Base-by-base conservation (phyloP, 2,888 invertebrate species). In the Tetramorium bicarinatum region DNA sequence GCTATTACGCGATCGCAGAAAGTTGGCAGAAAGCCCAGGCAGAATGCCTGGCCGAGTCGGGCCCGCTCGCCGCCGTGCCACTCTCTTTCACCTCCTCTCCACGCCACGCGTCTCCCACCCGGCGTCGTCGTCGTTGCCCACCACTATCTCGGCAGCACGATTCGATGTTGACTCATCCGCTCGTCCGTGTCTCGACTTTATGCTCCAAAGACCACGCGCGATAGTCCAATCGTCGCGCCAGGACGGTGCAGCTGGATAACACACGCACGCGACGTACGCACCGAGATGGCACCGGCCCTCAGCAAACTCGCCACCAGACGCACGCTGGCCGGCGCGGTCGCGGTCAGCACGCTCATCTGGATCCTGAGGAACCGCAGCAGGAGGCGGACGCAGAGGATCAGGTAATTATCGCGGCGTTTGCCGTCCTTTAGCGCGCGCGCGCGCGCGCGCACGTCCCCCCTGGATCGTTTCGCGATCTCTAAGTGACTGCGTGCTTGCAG, bases 241-340 rank as follows among this genome's bases (percentile, higher is more conserved):
- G 41, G 41, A 67, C 54, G 54, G 77, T 66, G 76, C 52, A 64
- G 25, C 25, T 64, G 29, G 29, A 3, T 54, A 66, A 52, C 38
- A 9, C 34, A 29, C 11, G 18, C 9, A 29, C 41, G 49, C 15
- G n/a, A 34, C n/a, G 15, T 18, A 3, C 34, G 34, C 15, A 89
- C 13, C 41, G 76, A 82, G 84, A 97, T 97, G 97, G 97, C 97
- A 91, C 97, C 97, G 90, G 96, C 96, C 94, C 96, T 97, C 88
- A 98, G 98, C 95, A 98, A 97, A 96, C 95, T 97, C 92, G 96
- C 97, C 88, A 96, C 96, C 90, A 96, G 96, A 95, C 97, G 96
- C 94, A 96, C 96, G 94, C 96, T 96, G 91, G 95, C 97, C 87
- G 97, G 96, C 86, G 95, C 97, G 83, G 96, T 97, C 89, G 97